These are phyloP conservation scores for Oscheius sp. DNA, from an alignment of 2,888 invertebrate genomes.

Conservation along the genomic window DNA sequence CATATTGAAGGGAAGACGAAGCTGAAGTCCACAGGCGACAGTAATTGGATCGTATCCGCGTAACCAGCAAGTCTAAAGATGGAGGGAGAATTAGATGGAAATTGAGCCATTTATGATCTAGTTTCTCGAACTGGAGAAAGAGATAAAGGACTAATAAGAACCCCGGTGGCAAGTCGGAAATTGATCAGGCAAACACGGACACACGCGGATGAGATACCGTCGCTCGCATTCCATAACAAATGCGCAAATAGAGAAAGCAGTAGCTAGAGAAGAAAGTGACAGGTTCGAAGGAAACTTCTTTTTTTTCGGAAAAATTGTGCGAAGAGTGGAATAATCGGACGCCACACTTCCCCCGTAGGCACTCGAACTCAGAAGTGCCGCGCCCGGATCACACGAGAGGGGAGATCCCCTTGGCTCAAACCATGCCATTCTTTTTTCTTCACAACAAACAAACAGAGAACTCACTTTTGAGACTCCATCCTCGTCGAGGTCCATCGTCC, in stretches of 20 bases:
- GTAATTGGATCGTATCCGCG: conserved; percentile 37
- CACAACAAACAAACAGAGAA: not conserved
- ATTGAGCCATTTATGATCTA: not conserved
- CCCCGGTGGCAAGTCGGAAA: not conserved
- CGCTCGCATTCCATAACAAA: conserved; percentile 8
- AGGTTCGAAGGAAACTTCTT: not conserved
- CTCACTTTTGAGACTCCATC: conserved; percentile 20
- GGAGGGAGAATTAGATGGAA: too few relatives aligned
- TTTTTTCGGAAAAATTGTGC: not conserved
- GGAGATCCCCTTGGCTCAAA: not conserved
- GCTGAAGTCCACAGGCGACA: conserved; percentile 29
- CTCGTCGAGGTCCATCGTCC: conserved; percentile 18
- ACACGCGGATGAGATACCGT: conserved; percentile 19
- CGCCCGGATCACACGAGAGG: conserved; percentile 8
- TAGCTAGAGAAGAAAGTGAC: not conserved
- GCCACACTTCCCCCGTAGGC: conserved; percentile 11
- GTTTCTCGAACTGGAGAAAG: not conserved
- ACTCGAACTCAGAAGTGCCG: conserved; percentile 24
- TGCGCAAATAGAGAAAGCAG: conserved; percentile 8
- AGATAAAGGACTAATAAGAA: conserved; percentile 7
- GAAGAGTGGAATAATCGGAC: conserved; percentile 16
- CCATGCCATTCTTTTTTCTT: not conserved
- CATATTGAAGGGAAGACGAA: conserved; percentile 32
- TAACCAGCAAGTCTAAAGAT: conserved; percentile 8
- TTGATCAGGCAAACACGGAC: conserved; percentile 26